Base-by-base conservation (phyloP, 2,797 vertebrate species). In the Rhinogobio ventralis region DNA sequence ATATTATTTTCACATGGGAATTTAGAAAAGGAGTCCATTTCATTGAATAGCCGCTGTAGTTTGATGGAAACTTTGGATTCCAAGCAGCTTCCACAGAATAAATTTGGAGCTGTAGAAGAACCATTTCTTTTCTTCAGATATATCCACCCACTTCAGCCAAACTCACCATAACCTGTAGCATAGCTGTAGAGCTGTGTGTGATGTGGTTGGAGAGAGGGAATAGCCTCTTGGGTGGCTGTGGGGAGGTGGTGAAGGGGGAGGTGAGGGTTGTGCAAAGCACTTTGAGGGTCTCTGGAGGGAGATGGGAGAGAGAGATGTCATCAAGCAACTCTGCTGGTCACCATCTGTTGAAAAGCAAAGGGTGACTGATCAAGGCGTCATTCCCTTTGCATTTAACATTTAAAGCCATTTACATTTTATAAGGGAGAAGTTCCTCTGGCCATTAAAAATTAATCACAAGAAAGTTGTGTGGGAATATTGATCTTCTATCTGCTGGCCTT, bases 371-470 rank as follows among this genome's bases (percentile, higher is more conserved):
- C 91, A 91, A 87, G 88, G 90, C 92, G 90, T 92, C 92, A 90
- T 81, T 83, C 83, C 86, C 86, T 88, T 84, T 79, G 79, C 88
- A 91, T 93, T 91, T 91, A 92, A 91, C 91, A 92, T 93, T n/a
- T 91, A 89, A 90, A 93, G 82, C 87, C 39, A 91, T 93, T 93
- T 93, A 90, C 89, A 93, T 94, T 91, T 91, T 89, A 90, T 87
- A 93, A 90, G 87, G 87, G 82, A 89, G 85, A 77, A 66, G 89
- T 88, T 91, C 88, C 89, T 89, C 89, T 79, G 85, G 82, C 87
- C 90, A 90, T 94, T 92, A 94, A 94, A 93, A 90, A 92, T 91
- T 89, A 89, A 93, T 93, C 92, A 91, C 87, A 92, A 89, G 87
- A 90, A 90, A 89, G 88, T 86, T 79, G 84, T 87, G 86, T 86